Percentiles rank a stretch among this genome's conserved stretches.
Conservation (phyloP, 2,888 invertebrate species). For the Synergus gifuensis region DNA sequence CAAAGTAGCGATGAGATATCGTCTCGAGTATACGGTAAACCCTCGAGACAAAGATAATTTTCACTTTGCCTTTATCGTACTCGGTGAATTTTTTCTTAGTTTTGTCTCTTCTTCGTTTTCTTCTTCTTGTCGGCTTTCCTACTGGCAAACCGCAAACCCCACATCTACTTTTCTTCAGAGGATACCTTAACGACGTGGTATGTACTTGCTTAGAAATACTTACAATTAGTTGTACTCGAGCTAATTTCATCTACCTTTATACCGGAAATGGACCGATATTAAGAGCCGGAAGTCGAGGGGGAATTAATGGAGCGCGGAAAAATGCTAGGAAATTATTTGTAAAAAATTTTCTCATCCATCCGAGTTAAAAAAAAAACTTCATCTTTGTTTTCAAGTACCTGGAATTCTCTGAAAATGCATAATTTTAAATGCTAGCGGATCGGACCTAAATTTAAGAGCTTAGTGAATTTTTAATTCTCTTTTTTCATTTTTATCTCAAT, state of each 20-base stretch:
- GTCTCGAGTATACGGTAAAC: conserved; percentile 33
- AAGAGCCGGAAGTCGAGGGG: not conserved
- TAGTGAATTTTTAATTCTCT: not conserved
- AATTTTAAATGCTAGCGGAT: too few relatives aligned
- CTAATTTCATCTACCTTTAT: conserved; percentile 3
- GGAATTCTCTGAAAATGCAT: too few relatives aligned
- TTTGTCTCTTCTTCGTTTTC: not conserved
- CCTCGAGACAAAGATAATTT: conserved; percentile 41
- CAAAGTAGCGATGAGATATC: conserved; percentile 40
- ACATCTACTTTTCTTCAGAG: conserved; percentile 27
- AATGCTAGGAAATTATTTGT: too few relatives aligned
- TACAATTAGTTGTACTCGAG: conserved; percentile 36
- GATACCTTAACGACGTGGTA: conserved; percentile 18
- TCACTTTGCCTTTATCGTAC: conserved; percentile 32
- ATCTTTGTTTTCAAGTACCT: too few relatives aligned
- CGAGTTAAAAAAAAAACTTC: too few relatives aligned
- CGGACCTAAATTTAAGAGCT: not conserved
- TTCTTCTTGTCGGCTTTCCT: conserved; percentile 29
- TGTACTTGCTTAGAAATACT: conserved; percentile 35
- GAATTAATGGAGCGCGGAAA: not conserved
- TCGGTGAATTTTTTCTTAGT: conserved; percentile 33
- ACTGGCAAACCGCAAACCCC: conserved; percentile 2
- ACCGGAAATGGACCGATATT: conserved; percentile 19
- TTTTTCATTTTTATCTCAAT: not conserved
- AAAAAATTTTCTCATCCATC: too few relatives aligned